A percentile compares a stretch with the other conserved stretches of the same genome.
These are phyloP conservation scores for Lophura nycthemera DNA, from an alignment of 2,113 vertebrate genomes.

Conservation along the genomic window DNA sequence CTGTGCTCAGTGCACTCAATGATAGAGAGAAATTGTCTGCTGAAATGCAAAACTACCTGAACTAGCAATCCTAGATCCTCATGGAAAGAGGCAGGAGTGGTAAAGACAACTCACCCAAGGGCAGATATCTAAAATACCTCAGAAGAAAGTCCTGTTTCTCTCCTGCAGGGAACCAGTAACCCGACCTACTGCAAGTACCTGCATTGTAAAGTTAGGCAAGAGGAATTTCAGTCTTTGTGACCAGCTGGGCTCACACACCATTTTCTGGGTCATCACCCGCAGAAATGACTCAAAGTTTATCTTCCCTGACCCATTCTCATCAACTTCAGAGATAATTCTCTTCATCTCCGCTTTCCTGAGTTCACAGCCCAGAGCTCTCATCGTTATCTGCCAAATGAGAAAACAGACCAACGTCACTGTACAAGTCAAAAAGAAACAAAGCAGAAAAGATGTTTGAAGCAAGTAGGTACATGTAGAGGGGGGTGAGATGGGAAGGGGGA, in stretches of 20 bases:
- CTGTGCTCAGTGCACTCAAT: neutral
- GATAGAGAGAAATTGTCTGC: neutral
- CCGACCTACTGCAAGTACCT: neutral
- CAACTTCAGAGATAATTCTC: constrained; percentile 88
- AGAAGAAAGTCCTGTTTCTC: neutral
- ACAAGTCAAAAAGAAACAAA: neutral
- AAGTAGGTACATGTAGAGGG: too few species aligned
- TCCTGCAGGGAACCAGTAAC: neutral
- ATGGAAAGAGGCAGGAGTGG: neutral
- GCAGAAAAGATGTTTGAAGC: neutral
- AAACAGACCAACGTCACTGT: neutral
- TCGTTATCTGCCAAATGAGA: constrained; percentile 80
- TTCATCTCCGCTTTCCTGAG: constrained; percentile 92
- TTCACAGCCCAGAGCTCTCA: constrained; percentile 92
- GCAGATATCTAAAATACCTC: neutral
- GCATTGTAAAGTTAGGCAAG: neutral
- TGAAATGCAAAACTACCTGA: neutral
- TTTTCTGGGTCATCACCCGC: constrained; percentile 90
- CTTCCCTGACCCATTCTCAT: constrained; percentile 88
- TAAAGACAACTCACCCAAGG: neutral
- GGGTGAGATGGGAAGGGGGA: too few species aligned
- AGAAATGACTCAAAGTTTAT: constrained; percentile 89
- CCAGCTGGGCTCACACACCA: constrained; percentile 73
- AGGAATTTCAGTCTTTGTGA: neutral
- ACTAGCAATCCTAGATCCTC: too few species aligned